Conservation (phyloP, 2,888 invertebrate species). For the Hirudinaria manillensis region DNA sequence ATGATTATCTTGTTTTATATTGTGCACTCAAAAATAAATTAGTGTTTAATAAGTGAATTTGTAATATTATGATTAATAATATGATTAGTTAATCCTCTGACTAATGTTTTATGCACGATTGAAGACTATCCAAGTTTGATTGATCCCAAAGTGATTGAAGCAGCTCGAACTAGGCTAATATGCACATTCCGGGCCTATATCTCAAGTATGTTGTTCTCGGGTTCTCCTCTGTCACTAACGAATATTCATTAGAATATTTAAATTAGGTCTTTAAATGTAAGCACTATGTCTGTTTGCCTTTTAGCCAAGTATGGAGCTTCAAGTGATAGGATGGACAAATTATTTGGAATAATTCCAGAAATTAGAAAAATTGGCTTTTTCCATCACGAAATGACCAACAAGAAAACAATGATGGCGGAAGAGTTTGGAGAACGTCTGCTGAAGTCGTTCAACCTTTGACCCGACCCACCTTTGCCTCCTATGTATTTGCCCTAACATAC, state of each 20-base stretch:
- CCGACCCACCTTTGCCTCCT: not conserved
- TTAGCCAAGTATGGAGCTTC: slow-evolving; percentile 23
- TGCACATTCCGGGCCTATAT: slow-evolving; percentile 35
- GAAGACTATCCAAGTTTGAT: slow-evolving; percentile 33
- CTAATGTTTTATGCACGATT: not conserved
- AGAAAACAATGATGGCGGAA: slow-evolving; percentile 28
- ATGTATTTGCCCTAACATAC: too few relatives aligned
- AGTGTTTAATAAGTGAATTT: too few relatives aligned
- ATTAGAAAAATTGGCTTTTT: slow-evolving; percentile 37
- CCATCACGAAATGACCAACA: slow-evolving; percentile 38
- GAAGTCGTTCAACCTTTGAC: slow-evolving; percentile 1
- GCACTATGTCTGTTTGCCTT: too few relatives aligned
- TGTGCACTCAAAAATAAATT: too few relatives aligned
- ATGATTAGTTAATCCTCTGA: too few relatives aligned
- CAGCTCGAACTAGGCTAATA: slow-evolving; percentile 28
- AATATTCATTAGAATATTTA: too few relatives aligned
- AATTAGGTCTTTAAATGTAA: too few relatives aligned
- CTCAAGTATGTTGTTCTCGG: slow-evolving; percentile 26
- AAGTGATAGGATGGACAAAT: slow-evolving; percentile 33
- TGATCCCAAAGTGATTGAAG: slow-evolving; percentile 30
- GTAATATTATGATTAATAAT: too few relatives aligned
- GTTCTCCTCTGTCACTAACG: too few relatives aligned
- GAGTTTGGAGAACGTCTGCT: slow-evolving; percentile 28
- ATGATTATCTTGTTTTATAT: too few relatives aligned
- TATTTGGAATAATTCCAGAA: slow-evolving; percentile 36